phyloP scores from a whole-genome alignment of 1,140 invertebrate species.

The Camponotus vicinus region DNA sequence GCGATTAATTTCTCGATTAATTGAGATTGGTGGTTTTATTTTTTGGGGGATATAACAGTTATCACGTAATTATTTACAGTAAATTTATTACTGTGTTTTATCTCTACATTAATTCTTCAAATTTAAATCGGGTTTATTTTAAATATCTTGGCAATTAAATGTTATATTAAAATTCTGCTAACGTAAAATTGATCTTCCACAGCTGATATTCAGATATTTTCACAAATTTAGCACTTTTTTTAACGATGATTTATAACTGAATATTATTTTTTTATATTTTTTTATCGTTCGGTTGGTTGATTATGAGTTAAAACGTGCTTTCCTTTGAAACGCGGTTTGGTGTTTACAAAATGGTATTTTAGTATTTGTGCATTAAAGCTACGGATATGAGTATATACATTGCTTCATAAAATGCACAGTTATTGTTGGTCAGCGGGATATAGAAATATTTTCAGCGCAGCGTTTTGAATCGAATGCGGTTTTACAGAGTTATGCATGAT shows the following conservation, averaged over 20 bases:
- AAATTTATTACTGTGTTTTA: neutral
- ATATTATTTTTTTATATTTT: neutral
- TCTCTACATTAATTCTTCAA: neutral
- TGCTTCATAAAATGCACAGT: neutral
- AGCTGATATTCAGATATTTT: neutral
- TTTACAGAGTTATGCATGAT: conserved; percentile 10
- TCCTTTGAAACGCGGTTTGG: neutral
- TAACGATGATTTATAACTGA: neutral
- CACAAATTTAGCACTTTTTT: neutral
- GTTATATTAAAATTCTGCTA: neutral
- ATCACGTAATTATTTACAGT: neutral
- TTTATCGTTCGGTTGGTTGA: neutral
- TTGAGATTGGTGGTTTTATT: neutral
- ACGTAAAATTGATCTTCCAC: neutral
- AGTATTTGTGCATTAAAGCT: neutral
- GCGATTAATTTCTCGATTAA: conserved; percentile 44
- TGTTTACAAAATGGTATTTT: neutral
- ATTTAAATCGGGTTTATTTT: neutral
- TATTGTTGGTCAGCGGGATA: neutral
- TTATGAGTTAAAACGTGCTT: neutral
- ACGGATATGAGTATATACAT: neutral
- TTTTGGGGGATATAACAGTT: too few species aligned
- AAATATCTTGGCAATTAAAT: neutral
- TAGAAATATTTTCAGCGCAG: neutral
- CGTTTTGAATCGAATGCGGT: neutral